phyloP scores from a whole-genome alignment of 2,888 invertebrate genomes.

The Troglohyphantes excavatus region DNA sequence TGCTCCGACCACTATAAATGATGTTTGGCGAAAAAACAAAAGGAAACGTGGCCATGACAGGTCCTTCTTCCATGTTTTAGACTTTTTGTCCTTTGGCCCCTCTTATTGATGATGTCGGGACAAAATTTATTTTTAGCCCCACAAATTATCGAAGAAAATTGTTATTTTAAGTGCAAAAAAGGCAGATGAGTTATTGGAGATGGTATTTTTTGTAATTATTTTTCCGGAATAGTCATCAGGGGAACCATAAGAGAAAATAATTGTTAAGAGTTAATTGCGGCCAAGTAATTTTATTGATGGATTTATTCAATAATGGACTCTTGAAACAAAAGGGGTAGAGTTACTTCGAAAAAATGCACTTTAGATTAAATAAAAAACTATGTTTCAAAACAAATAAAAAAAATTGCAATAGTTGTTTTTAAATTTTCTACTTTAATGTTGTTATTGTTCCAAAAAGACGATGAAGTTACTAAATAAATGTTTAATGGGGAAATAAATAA shows the following conservation, averaged over 20 bases:
- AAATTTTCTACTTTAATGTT: too few relatives aligned
- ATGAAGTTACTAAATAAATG: too few relatives aligned
- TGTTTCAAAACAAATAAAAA: too few relatives aligned
- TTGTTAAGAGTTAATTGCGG: background rate
- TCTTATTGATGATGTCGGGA: slow-evolving; percentile 47
- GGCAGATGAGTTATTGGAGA: background rate
- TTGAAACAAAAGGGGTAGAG: too few relatives aligned
- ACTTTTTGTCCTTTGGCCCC: background rate
- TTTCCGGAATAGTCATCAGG: background rate
- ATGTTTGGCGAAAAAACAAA: slow-evolving; percentile 13
- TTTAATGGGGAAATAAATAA: too few relatives aligned
- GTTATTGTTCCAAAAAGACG: too few relatives aligned
- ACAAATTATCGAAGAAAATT: slow-evolving; percentile 16
- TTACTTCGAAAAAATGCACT: too few relatives aligned
- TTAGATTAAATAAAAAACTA: too few relatives aligned
- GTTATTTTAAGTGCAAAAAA: background rate
- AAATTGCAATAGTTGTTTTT: too few relatives aligned
- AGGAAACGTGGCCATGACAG: slow-evolving; percentile 39
- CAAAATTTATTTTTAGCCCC: slow-evolving; percentile 4
- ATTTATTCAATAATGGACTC: background rate
- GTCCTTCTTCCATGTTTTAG: slow-evolving; percentile 29
- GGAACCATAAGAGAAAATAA: background rate
- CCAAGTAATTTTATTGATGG: background rate
- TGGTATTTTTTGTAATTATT: background rate
- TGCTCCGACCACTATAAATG: slow-evolving; percentile 34